Base-by-base conservation (phyloP, 2,113 vertebrate genomes). In the Tauraco erythrolophus region DNA sequence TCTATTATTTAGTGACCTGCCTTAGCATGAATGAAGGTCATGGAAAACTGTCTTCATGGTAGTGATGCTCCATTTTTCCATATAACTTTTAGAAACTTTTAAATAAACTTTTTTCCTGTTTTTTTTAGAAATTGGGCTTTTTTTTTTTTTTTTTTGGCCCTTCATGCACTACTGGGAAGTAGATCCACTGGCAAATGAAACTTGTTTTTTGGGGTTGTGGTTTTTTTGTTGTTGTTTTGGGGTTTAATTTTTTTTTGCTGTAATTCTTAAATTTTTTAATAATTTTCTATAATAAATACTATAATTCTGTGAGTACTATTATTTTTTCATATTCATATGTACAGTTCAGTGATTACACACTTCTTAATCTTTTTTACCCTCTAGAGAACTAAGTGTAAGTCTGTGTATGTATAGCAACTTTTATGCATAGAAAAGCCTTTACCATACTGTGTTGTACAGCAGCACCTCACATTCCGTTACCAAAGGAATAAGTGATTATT, bases 1-100 rank as follows among this genome's bases (percentile, higher is more conserved):
- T 94, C 68, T 75, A 27, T 92, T 96, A 89, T 97, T 96, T 84
- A 93, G 58, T 83, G 83, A 87, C 83, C 92, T 94, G 68, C 60
- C 90, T 84, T 23, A 61, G 50, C 50, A 14, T 43, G 92, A 82
- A 69, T 54, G 72, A 96, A 97, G 96, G 93, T 94, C 70, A 50
- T 50, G 39, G 48, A 74, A 61, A 89, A 66, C 27, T 84, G 7
- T 75, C 72, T 91, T 71, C 2, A 2, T 84, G 88, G n/a, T 68
- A 35, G 17, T 8, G 65, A 43, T 95, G 96, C 35, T 88, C 76
- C 61, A 22, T 23, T 96, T 94, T 89, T 61, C 46, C 31, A 19
- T 22, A 7, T 7, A 57, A 80, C 56, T 93, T 91, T n/a, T 51
- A 78, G 62, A 81, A 87, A 41, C 24, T 53, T 80, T 79, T 70